A percentile compares a stretch with the other conserved stretches of the same genome.
These are phyloP conservation scores for Nemapogon koenigi DNA, from an alignment of 2,888 invertebrate genomes.

Conservation along the genomic window DNA sequence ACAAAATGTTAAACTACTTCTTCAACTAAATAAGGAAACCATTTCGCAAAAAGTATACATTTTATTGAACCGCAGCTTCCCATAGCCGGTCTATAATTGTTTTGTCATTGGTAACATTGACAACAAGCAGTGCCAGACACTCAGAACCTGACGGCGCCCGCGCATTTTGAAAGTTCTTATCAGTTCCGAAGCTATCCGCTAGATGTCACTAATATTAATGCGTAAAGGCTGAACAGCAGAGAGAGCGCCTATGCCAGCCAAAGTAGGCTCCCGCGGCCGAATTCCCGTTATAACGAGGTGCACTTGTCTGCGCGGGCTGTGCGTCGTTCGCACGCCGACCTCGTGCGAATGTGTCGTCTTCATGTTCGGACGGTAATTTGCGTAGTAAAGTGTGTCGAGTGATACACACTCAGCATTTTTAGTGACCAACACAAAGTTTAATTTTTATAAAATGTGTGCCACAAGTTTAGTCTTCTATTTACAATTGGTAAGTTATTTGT, in stretches of 20 bases:
- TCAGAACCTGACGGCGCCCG: too few relatives aligned
- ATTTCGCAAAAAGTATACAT: too few relatives aligned
- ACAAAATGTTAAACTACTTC: too few relatives aligned
- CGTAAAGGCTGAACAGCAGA: constrained; percentile 29
- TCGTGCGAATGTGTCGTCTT: constrained; percentile 56
- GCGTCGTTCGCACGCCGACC: constrained; percentile 52
- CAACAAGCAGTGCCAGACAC: too few relatives aligned
- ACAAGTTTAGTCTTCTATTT: constrained; percentile 36
- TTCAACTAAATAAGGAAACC: too few relatives aligned
- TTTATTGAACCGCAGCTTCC: too few relatives aligned
- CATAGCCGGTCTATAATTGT: too few relatives aligned
- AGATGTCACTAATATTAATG: constrained; percentile 36
- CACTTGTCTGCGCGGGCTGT: constrained; percentile 57
- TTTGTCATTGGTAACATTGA: too few relatives aligned
- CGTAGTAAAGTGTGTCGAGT: constrained; percentile 39
- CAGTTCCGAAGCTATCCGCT: constrained; percentile 6
- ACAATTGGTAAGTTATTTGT: constrained; percentile 41
- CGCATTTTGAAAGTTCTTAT: too few relatives aligned
- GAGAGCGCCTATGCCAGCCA: constrained; percentile 16
- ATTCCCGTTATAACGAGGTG: constrained; percentile 58
- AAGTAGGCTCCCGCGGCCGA: constrained; percentile 45
- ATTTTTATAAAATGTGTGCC: constrained; percentile 42
- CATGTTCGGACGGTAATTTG: constrained; percentile 44
- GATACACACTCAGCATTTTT: constrained; percentile 24
- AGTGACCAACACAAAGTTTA: constrained; percentile 29